Base-by-base conservation (phyloP, 2,888 invertebrate species). In the Ceraclea dissimilis region DNA sequence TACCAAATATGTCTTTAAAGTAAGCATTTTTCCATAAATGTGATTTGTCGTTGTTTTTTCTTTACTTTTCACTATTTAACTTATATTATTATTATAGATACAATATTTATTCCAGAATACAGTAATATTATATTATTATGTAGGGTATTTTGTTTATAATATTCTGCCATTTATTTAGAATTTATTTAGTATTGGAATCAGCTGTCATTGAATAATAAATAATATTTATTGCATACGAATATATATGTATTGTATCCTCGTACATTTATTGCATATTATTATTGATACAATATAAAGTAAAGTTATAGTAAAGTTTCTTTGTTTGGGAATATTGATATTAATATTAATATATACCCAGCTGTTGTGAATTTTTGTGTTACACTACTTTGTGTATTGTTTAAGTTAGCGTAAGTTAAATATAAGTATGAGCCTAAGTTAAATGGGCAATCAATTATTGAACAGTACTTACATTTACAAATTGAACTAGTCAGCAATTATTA, bases 401-500 rank as follows among this genome's bases (percentile, higher is more conserved):
- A 59, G 59, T 59, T 59, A 59, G 58, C 54, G 50, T 61, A 61
- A 61, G 61, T 50, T 60, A 51, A 58, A 59, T 44, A 52, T 61
- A 61, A 57, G 59, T 61, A 59, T 59, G 54, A 61, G 61, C 59
- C 61, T 57, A 55, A 57, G 55, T 69, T 70, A 73, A 53, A 60
- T 55, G 72, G 70, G 62, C 63, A 62, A 69, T 71, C 72, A 74
- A 75, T 76, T 76, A 75, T 75, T 76, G 71, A 72, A 76, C 39
- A 72, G 76, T 78, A 78, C 78, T 77, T 78, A 62, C 62, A 78
- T 63, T 75, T 75, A 75, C 73, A 75, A 73, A 72, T 71, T 74
- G 76, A 62, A 60, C 78, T 78, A 78, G 78, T 78, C 78, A 78
- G 62, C 63, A 63, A 74, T 74, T 76, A 74, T 74, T 71, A 72